Conservation (phyloP, 1,140 invertebrate species). For the Meloidogyne exigua region DNA sequence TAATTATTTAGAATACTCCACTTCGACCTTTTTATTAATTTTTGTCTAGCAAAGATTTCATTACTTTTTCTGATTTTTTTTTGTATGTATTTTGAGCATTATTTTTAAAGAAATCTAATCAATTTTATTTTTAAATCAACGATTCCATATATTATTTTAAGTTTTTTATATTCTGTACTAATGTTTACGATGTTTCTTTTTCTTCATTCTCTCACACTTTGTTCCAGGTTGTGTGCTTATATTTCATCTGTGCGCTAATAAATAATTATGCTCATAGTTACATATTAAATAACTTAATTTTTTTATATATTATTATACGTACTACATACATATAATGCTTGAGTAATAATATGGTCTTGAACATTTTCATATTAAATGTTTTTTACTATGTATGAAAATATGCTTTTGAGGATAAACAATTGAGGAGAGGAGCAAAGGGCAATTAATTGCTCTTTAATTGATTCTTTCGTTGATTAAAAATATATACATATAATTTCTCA, state of each 20-base stretch:
- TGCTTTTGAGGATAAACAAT: too few relatives aligned
- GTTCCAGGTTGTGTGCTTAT: background rate
- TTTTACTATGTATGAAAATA: too few relatives aligned
- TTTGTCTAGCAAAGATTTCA: background rate
- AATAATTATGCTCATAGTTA: too few relatives aligned
- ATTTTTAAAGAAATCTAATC: background rate
- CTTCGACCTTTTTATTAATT: background rate
- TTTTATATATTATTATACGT: too few relatives aligned
- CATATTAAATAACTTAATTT: too few relatives aligned
- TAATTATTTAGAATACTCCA: background rate
- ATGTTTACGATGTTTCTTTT: background rate
- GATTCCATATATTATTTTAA: background rate
- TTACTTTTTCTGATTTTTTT: background rate
- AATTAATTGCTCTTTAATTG: too few relatives aligned
- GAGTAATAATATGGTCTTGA: too few relatives aligned
- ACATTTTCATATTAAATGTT: too few relatives aligned
- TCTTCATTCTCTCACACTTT: background rate
- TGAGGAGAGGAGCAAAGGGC: too few relatives aligned
- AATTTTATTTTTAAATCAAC: background rate
- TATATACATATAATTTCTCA: too few relatives aligned
- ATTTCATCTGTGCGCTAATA: background rate
- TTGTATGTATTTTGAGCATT: background rate
- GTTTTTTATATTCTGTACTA: background rate
- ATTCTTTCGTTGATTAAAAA: too few relatives aligned
- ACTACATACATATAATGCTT: background rate